Evolutionary conservation across 2,113 vertebrate species (phyloP), one percentile per base, ranked within the genome.

Genomic region (Dasyornis broadbenti): DNA sequence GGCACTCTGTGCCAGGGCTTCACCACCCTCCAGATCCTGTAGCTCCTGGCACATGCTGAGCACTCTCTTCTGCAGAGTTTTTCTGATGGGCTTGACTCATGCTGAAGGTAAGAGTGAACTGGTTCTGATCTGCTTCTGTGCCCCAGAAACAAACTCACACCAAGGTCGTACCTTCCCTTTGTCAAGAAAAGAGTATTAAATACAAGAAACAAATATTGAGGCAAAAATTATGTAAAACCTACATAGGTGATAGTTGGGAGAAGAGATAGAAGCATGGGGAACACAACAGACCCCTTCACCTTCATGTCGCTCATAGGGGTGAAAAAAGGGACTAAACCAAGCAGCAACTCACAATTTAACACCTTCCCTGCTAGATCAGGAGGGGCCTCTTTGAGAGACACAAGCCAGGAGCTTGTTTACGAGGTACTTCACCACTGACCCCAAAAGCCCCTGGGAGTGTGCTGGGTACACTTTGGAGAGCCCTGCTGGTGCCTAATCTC

Each of bases 401-500:
- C 21, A 9, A 54, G 78, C 87, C 76, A 92, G 79, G 22, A 66
- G 24, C 27, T 66, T 95, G 56, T 94, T 92, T 88, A 22, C 39
- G 56, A 77, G 50, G 47, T 35, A 77, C 79, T 94, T 88, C 82
- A 88, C 30, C n/a, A 14, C 10, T 82, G 84, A 88, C 64, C 47
- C 35, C 28, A 16, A 45, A 92, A 70, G 16, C 82, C 61, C 39
- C 52, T 20, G 75, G 66, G 93, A 72, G 6, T 28, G 20, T 9
- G 21, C 53, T 91, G 45, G 61, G 54, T 85, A 95, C 84, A 91
- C 78, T 95, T 72, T 4, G 6, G 70, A 79, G 61, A 82, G 82
- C 45, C 56, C 63, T 73, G 76, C 47, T 70, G 47, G 7, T 83
- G 52, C 42, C 88, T 94, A 94, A 95, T 94, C 92, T 85, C 84